Percentiles rank a stretch among this genome's conserved stretches.
These are phyloP conservation scores for Drosophila repleta DNA, from an alignment of 1,140 invertebrate species.

Conservation along the genomic window DNA sequence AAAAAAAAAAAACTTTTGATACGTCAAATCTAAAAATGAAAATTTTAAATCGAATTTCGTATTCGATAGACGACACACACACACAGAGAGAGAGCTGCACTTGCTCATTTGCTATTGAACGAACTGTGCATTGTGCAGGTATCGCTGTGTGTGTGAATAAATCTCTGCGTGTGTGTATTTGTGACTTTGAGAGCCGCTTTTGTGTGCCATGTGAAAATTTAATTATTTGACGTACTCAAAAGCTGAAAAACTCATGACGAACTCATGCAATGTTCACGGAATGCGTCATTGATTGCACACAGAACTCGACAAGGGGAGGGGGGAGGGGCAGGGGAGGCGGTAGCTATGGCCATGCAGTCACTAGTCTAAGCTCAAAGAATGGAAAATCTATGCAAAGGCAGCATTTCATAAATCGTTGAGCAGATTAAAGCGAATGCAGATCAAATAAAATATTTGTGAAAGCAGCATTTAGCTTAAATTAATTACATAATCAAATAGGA, in stretches of 20 bases:
- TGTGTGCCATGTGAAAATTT: slow-evolving; percentile 74
- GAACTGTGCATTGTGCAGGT: slow-evolving; percentile 39
- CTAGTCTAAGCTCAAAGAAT: slow-evolving; percentile 14
- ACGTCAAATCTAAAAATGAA: slow-evolving; percentile 64
- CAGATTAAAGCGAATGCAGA: background rate
- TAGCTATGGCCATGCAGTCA: too few relatives aligned
- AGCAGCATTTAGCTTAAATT: background rate
- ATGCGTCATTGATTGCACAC: slow-evolving; percentile 64
- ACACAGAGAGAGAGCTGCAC: slow-evolving; percentile 25
- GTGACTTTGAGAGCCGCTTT: slow-evolving; percentile 71
- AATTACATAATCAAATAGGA: background rate
- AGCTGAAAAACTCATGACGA: slow-evolving; percentile 26
- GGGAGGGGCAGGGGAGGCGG: slow-evolving; percentile 3
- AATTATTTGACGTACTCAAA: slow-evolving; percentile 69
- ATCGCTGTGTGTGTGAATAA: slow-evolving; percentile 1
- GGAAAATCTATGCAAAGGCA: background rate
- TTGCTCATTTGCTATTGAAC: slow-evolving; percentile 70
- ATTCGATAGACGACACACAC: slow-evolving; percentile 14
- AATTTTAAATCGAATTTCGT: slow-evolving; percentile 72
- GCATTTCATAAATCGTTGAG: slow-evolving; percentile 6
- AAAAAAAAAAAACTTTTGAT: slow-evolving; percentile 24
- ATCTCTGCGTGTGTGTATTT: slow-evolving; percentile 20
- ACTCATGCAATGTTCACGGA: slow-evolving; percentile 32
- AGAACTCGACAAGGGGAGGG: slow-evolving; percentile 1
- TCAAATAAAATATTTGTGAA: background rate